Evolutionary conservation across 2,888 invertebrate species (phyloP).

Genomic region (Sphaerophoria rueppellii): DNA sequence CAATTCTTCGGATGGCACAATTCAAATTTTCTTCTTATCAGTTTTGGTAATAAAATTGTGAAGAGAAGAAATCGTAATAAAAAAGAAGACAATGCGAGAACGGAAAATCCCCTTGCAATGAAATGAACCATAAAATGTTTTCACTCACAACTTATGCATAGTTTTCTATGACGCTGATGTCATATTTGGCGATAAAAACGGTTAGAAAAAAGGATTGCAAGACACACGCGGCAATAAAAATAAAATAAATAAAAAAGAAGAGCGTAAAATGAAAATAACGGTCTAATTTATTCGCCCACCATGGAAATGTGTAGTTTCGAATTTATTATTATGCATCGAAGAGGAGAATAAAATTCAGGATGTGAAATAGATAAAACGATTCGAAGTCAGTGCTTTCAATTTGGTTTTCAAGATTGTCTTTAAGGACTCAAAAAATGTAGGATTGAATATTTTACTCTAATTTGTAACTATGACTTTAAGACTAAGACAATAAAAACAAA

Average conservation of each 20-base stretch:
- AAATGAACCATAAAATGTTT: conserved; percentile 73
- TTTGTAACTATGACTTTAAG: too few species aligned
- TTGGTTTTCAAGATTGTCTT: not conserved
- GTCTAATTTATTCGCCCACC: conserved; percentile 24
- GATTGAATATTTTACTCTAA: too few species aligned
- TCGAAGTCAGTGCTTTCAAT: not conserved
- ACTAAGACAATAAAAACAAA: too few species aligned
- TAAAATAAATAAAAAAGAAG: conserved; percentile 10
- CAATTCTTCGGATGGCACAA: conserved; percentile 54
- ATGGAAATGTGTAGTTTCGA: not conserved
- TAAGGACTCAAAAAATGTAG: too few species aligned
- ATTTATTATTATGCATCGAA: not conserved
- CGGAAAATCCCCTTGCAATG: conserved; percentile 46
- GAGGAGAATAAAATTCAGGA: not conserved
- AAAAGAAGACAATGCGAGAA: conserved; percentile 59
- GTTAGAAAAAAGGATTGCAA: conserved; percentile 73
- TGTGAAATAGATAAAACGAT: not conserved
- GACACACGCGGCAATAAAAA: conserved; percentile 39
- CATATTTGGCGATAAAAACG: conserved; percentile 69
- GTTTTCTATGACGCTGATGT: conserved; percentile 56
- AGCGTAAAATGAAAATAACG: not conserved
- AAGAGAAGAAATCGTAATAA: conserved; percentile 44
- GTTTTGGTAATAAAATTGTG: conserved; percentile 59
- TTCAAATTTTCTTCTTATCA: conserved; percentile 67
- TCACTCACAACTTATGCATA: conserved; percentile 45